Conservation (phyloP, 1,140 invertebrate genomes). For the Drosophila melanica region DNA sequence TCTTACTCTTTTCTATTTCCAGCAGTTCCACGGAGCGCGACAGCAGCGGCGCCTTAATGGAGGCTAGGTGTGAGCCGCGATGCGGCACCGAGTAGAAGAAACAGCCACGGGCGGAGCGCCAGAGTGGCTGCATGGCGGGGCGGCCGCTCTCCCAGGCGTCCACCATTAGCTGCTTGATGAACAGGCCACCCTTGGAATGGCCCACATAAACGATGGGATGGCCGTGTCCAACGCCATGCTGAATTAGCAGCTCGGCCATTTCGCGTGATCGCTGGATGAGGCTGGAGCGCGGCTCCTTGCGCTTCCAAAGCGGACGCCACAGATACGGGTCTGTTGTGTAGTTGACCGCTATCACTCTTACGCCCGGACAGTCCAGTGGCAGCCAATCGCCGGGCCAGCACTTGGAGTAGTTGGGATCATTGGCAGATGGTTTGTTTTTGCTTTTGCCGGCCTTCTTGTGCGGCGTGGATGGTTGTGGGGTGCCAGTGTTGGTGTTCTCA, state of each 20-base stretch:
- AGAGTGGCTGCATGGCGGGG: conserved; percentile 82
- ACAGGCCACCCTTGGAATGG: conserved; percentile 89
- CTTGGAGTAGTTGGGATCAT: conserved; percentile 85
- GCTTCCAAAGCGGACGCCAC: conserved; percentile 89
- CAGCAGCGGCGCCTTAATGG: conserved; percentile 87
- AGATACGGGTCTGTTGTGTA: conserved; percentile 89
- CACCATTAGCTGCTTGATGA: conserved; percentile 88
- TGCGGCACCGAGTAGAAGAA: conserved; percentile 91
- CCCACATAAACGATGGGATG: conserved; percentile 89
- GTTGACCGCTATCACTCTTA: conserved; percentile 88
- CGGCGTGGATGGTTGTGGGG: conserved; percentile 4
- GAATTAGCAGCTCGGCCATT: conserved; percentile 87
- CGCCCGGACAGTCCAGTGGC: conserved; percentile 87
- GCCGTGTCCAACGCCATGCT: conserved; percentile 86
- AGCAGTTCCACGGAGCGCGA: conserved; percentile 87
- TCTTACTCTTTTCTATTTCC: conserved; percentile 86
- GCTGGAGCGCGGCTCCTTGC: conserved; percentile 86
- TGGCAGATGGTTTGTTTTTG: conserved; percentile 60
- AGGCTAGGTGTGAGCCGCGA: conserved; percentile 88
- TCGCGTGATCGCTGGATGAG: conserved; percentile 87
- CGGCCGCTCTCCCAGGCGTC: conserved; percentile 85
- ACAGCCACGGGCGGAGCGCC: conserved; percentile 86
- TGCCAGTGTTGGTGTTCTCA: background rate
- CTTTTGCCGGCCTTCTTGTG: conserved; percentile 38
- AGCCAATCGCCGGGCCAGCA: conserved; percentile 90